phyloP scores from a whole-genome alignment of 2,888 invertebrate genomes.

The Lordiphosa andalusiaca region DNA sequence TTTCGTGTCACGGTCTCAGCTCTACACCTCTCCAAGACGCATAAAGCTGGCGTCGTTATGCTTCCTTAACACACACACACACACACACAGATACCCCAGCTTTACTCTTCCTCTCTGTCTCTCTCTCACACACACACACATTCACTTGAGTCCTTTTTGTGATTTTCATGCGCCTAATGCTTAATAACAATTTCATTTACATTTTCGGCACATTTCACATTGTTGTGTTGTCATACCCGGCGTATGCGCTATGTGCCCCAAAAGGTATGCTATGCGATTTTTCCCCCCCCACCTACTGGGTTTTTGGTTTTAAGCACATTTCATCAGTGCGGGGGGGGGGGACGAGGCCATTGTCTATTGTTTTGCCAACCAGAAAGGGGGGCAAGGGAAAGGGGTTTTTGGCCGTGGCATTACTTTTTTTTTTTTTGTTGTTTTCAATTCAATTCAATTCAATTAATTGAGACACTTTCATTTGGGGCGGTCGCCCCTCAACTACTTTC shows the following conservation, averaged over 20 bases:
- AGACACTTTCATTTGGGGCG: conserved; percentile 27
- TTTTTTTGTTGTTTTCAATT: conserved; percentile 4
- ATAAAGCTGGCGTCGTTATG: conserved; percentile 39
- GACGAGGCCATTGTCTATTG: conserved; percentile 1
- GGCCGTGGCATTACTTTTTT: neutral
- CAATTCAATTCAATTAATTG: conserved; percentile 43
- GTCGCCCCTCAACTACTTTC: neutral
- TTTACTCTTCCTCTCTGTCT: no score
- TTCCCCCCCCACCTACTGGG: neutral
- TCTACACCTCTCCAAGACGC: conserved; percentile 19
- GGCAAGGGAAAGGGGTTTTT: no score
- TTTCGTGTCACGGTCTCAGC: conserved; percentile 7
- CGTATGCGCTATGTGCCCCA: conserved; percentile 25
- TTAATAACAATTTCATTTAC: conserved; percentile 48
- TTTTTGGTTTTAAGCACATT: conserved; percentile 5
- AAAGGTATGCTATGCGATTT: conserved; percentile 23
- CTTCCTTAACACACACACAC: conserved; percentile 18
- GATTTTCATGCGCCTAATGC: conserved; percentile 41
- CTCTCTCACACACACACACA: neutral
- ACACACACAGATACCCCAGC: conserved; percentile 6
- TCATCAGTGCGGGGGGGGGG: neutral
- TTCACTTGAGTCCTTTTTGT: conserved; percentile 17
- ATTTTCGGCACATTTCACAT: conserved; percentile 43
- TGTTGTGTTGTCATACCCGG: conserved; percentile 22
- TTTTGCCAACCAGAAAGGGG: conserved; percentile 9